Conservation (phyloP, 2,888 invertebrate species). For the Luperina nickerlii region DNA sequence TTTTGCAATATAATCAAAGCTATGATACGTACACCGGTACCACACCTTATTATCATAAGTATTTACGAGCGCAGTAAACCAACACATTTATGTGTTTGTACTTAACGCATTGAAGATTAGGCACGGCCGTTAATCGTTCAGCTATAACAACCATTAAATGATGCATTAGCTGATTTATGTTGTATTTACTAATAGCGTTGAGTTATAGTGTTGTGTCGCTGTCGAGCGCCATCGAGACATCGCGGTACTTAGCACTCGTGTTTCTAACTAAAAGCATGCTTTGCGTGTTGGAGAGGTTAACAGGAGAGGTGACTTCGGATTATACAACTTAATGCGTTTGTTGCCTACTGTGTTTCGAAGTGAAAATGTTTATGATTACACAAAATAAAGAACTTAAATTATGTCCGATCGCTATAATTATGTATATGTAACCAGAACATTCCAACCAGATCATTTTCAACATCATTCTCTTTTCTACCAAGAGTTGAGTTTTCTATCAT, state of each 20-base stretch:
- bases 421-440: background rate
- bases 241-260: constrained; percentile 51
- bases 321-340: constrained; percentile 37
- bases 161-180: constrained; percentile 66
- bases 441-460: background rate
- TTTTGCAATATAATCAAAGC: constrained; percentile 85
- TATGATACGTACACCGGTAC: constrained; percentile 74
- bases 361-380: constrained; percentile 14
- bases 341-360: constrained; percentile 14
- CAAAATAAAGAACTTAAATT: constrained; percentile 1
- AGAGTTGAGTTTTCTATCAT: background rate
- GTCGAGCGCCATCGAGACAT: constrained; percentile 56
- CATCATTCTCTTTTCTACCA: background rate
- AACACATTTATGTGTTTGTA: constrained; percentile 83
- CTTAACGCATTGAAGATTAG: constrained; percentile 79
- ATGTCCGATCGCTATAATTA: background rate
- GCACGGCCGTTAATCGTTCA: constrained; percentile 77
- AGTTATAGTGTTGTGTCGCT: constrained; percentile 48
- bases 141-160: constrained; percentile 73
- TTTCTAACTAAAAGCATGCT: constrained; percentile 39
- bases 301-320: constrained; percentile 7
- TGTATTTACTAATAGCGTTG: constrained; percentile 61
- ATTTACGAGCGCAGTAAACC: constrained; percentile 85
- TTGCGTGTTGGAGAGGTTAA: constrained; percentile 22
- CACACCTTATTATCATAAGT: constrained; percentile 85